Conservation (phyloP, 2,113 vertebrate genomes). For the Chionis minor region DNA sequence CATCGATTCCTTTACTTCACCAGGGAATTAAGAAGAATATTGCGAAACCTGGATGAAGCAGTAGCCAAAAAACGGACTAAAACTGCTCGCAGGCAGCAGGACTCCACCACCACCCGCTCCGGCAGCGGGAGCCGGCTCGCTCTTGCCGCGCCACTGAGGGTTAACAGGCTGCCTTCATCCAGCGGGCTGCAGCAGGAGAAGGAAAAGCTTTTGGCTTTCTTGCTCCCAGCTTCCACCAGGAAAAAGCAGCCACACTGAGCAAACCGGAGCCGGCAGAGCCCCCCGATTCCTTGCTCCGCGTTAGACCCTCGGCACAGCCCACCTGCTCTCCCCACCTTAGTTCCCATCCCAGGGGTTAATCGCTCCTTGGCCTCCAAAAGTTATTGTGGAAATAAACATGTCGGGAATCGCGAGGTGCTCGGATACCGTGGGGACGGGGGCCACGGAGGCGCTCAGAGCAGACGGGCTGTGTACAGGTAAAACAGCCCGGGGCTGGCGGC, state of each 20-base stretch:
- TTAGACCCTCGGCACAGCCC: neutral
- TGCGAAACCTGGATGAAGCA: neutral
- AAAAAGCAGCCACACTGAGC: neutral
- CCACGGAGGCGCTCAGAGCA: neutral
- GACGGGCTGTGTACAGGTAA: neutral
- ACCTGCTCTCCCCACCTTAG: neutral
- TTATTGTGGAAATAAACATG: neutral
- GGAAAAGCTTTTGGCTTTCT: neutral
- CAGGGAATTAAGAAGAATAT: neutral
- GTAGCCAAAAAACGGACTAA: neutral
- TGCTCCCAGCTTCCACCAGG: neutral
- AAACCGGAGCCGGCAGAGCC: rapidly evolving
- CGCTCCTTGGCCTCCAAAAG: neutral
- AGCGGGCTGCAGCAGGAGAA: neutral
- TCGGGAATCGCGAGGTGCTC: rapidly evolving
- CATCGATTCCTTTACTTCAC: constrained; percentile 45
- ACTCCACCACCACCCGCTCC: rapidly evolving
- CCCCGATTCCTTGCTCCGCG: rapidly evolving
- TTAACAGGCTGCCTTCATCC: neutral
- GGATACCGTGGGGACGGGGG: neutral
- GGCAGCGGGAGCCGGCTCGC: neutral
- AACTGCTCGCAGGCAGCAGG: neutral
- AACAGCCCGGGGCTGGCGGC: neutral
- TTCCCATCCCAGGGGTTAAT: neutral
- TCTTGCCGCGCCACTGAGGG: neutral